Conservation (phyloP, 2,113 vertebrate genomes). For the Cololabis saira region DNA sequence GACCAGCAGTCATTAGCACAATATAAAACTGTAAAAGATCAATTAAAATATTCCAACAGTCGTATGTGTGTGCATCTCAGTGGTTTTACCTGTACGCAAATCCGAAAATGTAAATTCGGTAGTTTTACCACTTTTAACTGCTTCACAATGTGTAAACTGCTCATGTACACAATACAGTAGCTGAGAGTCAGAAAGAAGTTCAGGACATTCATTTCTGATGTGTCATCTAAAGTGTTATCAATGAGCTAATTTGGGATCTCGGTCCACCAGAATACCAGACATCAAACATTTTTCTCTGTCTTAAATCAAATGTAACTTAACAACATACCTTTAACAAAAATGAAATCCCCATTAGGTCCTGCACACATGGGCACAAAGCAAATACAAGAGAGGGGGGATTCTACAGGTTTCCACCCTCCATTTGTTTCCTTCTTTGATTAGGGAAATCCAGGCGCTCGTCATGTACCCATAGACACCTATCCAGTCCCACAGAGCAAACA, state of each 20-base stretch:
- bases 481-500: neutral
- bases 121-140: neutral
- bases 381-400: neutral
- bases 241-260: neutral
- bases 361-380: neutral
- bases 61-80: neutral
- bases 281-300: neutral
- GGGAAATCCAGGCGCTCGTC: slow-evolving; percentile 5
- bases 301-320: slow-evolving; percentile 4
- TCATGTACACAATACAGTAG: neutral
- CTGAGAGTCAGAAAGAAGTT: neutral
- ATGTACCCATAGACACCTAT: neutral
- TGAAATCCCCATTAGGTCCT: slow-evolving; percentile 10
- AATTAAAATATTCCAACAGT: no score
- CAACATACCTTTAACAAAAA: slow-evolving; percentile 57
- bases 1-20: slow-evolving; percentile 6
- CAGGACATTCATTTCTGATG: neutral
- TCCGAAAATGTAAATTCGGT: neutral
- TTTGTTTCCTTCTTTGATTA: slow-evolving; percentile 5
- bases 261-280: neutral
- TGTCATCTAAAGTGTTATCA: neutral
- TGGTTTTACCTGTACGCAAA: neutral
- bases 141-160: neutral
- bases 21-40: neutral
- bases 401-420: neutral